These are phyloP conservation scores for Leucophenga varia DNA, from an alignment of 1,140 invertebrate species.

Conservation along the genomic window DNA sequence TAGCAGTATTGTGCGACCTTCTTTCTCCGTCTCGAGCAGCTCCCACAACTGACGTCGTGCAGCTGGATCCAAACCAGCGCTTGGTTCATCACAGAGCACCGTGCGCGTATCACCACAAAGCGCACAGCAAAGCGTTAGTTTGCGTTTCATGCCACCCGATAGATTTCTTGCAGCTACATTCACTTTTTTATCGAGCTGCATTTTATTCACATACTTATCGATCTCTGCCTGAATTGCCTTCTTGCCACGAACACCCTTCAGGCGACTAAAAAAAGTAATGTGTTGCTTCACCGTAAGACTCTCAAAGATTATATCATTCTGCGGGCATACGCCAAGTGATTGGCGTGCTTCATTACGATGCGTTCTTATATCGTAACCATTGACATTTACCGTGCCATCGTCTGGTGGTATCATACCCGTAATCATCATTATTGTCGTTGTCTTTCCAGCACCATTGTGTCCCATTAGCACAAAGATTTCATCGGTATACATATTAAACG, in stretches of 20 bases:
- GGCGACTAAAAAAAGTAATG: no score
- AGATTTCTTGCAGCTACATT: constrained; percentile 60
- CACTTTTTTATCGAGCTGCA: constrained; percentile 62
- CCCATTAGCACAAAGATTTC: constrained; percentile 81
- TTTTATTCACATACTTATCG: constrained; percentile 64
- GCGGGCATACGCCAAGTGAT: no score
- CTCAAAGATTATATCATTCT: constrained; percentile 85
- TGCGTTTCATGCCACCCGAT: no score
- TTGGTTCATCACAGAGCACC: no score
- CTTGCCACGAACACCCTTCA: no score
- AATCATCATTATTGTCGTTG: constrained; percentile 81
- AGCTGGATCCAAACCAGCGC: constrained; percentile 82
- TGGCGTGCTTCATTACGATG: constrained; percentile 62
- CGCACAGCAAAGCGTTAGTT: no score
- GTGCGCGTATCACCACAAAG: no score
- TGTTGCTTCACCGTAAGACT: constrained; percentile 89
- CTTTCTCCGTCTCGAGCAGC: no score
- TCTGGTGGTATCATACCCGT: constrained; percentile 62
- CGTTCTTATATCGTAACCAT: constrained; percentile 61
- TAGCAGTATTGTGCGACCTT: no score
- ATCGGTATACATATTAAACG: neutral
- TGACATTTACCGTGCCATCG: constrained; percentile 3
- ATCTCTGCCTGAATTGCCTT: constrained; percentile 63
- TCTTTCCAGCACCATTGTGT: constrained; percentile 83
- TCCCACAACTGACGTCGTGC: no score